phyloP scores from a whole-genome alignment of 2,888 invertebrate species.

The Drosophila prolongata region DNA sequence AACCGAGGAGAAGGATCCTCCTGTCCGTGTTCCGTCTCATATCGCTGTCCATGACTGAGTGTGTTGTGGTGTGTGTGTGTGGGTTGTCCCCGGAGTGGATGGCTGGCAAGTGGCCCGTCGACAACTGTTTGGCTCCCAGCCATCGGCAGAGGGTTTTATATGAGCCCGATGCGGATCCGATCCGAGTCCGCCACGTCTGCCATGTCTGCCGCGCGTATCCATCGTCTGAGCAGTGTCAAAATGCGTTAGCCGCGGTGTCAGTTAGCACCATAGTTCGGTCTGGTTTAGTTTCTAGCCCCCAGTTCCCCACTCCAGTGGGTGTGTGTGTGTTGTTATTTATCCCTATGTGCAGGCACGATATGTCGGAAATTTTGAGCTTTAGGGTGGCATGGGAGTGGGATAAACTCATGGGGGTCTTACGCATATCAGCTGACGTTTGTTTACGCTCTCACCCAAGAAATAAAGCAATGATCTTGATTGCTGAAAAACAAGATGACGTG shows the following conservation, averaged over 20 bases:
- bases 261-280: conserved; percentile 40
- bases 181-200: conserved; percentile 1
- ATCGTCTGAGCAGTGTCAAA: conserved; percentile 54
- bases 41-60: conserved; percentile 18
- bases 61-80: neutral
- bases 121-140: conserved; percentile 46
- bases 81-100: conserved; percentile 1
- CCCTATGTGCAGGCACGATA: conserved; percentile 6
- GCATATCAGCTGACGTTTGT: conserved; percentile 73
- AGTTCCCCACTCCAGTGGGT: neutral
- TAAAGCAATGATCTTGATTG: conserved; percentile 59
- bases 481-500: conserved; percentile 52
- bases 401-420: conserved; percentile 19
- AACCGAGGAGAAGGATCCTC: conserved; percentile 30
- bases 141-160: conserved; percentile 56
- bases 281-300: conserved; percentile 7
- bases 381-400: neutral
- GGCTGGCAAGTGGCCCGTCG: conserved; percentile 23
- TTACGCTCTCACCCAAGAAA: conserved; percentile 58
- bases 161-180: conserved; percentile 13
- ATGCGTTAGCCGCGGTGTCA: conserved; percentile 65
- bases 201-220: conserved; percentile 4
- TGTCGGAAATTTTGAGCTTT: conserved; percentile 3
- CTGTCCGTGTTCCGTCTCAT: conserved; percentile 14
- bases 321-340: conserved; percentile 40